Evolutionary conservation across 1,140 invertebrate genomes (phyloP), one percentile per base, ranked within the genome.

Genomic region (Nasonia giraulti): DNA sequence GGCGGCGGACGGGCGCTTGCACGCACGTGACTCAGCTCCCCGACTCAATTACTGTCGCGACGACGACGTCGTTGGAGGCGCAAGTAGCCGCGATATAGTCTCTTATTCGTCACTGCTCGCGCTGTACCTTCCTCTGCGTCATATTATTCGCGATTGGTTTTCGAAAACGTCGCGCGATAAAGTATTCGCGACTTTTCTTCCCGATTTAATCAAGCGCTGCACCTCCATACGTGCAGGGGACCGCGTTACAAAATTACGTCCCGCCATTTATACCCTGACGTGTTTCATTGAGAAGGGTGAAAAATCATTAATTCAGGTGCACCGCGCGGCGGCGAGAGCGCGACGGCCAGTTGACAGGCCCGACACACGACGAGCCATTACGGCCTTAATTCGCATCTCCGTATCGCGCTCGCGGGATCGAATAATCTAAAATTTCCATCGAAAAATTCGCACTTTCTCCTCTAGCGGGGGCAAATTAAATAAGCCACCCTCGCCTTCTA

Each of bases 21-120:
- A 44, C 8, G 27, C 47, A 78, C 76, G 76, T 78, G 76, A 78
- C 76, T 78, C 76, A 78, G 44, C 23, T 11, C n/a, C 11, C 14
- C 20, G 31, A 55, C 76, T 23, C 76, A 78, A 78, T 78, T 78
- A 78, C 76, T 17, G 47, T 78, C 68, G 79, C 31, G 79, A 12
- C 55, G 62, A n/a, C 47, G n/a, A 44, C 14, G 77, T 44, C 40
- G 40, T 37, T 37, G 33, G 33, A 37, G 33, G 8, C 6, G 40
- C 10, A 11, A 8, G 10, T 44, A 44, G 40, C 40, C 10, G 8
- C 40, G 40, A 10, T 17, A n/a, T 2, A 27, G 68, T n/a, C 79
- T 69, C 62, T 69, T 69, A 66, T 80, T 68, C 37, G 79, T 71
- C 40, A 47, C 76, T n/a, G 75, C 44, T 77, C 75, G 37, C n/a